phyloP scores from a whole-genome alignment of 2,797 vertebrate species.

The Oreonectes daqikongensis region DNA sequence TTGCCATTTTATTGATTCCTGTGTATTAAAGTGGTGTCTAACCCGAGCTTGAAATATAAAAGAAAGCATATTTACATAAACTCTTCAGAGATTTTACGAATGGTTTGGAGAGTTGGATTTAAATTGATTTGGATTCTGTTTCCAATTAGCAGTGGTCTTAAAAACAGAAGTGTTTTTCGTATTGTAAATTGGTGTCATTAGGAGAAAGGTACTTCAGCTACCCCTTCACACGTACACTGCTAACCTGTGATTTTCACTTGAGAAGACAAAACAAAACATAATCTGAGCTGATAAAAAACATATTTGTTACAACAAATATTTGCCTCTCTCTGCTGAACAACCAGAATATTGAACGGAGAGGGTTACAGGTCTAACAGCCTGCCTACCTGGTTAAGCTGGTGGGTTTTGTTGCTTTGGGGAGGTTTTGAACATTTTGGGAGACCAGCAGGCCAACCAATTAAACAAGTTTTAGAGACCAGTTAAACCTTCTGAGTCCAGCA shows the following conservation, averaged over 20 bases:
- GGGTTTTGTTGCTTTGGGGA: neutral
- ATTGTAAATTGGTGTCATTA: constrained; percentile 32
- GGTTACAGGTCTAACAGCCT: neutral
- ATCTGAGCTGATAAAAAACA: neutral
- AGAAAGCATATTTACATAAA: neutral
- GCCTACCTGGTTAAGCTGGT: neutral
- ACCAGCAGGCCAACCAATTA: neutral
- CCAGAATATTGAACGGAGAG: neutral
- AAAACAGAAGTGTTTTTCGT: constrained; percentile 6
- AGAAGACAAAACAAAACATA: neutral
- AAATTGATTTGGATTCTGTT: constrained; percentile 2
- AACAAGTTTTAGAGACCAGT: neutral
- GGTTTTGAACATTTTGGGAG: neutral
- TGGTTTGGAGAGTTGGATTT: neutral
- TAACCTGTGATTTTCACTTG: constrained; percentile 44
- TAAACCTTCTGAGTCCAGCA: neutral
- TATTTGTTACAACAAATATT: neutral
- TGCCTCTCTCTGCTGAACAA: neutral
- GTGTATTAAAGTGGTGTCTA: neutral
- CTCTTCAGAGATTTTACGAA: constrained; percentile 7
- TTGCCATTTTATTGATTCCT: constrained; percentile 28
- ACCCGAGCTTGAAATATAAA: neutral
- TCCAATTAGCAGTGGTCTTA: constrained; percentile 5
- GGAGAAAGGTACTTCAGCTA: constrained; percentile 27
- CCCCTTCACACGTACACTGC: neutral